Evolutionary conservation across 1,140 invertebrate species (phyloP).

Genomic region (Drosophila arizonae): DNA sequence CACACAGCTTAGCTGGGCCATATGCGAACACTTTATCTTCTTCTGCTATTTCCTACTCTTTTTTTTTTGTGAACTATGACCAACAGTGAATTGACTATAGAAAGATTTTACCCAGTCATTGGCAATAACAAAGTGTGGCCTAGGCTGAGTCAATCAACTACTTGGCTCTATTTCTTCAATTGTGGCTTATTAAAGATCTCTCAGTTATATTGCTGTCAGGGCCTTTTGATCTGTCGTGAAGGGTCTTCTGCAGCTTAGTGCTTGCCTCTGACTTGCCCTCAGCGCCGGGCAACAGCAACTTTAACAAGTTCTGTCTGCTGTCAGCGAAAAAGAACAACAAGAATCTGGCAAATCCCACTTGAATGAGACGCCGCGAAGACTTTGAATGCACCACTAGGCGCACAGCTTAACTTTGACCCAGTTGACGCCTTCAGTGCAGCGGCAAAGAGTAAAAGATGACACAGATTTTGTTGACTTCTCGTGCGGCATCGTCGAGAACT

Average conservation of each 20-base stretch:
- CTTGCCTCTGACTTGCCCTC: conserved; percentile 28
- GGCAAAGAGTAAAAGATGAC: conserved; percentile 53
- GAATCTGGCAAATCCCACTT: conserved; percentile 60
- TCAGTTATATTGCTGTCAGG: not conserved
- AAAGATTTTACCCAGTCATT: conserved; percentile 63
- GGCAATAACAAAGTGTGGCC: conserved; percentile 51
- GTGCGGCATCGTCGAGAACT: conserved; percentile 12
- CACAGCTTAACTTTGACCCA: conserved; percentile 74
- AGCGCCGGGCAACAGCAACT: conserved; percentile 19
- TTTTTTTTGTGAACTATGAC: not conserved
- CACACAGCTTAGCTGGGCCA: not conserved
- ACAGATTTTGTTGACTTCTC: conserved; percentile 41
- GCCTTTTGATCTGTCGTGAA: conserved; percentile 30
- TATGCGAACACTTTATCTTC: conserved; percentile 12
- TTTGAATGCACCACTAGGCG: conserved; percentile 40
- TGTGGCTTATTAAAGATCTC: conserved; percentile 30
- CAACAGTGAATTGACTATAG: conserved; percentile 18
- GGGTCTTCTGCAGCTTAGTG: conserved; percentile 51
- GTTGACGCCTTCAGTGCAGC: conserved; percentile 73
- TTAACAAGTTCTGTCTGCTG: conserved; percentile 29
- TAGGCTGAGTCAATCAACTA: conserved; percentile 12
- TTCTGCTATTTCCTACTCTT: not conserved
- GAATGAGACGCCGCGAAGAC: conserved; percentile 50
- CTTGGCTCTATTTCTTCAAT: conserved; percentile 24
- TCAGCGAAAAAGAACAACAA: conserved; percentile 40